Evolutionary conservation across 2,888 invertebrate genomes (phyloP).

Genomic region (Pollenia amentaria): DNA sequence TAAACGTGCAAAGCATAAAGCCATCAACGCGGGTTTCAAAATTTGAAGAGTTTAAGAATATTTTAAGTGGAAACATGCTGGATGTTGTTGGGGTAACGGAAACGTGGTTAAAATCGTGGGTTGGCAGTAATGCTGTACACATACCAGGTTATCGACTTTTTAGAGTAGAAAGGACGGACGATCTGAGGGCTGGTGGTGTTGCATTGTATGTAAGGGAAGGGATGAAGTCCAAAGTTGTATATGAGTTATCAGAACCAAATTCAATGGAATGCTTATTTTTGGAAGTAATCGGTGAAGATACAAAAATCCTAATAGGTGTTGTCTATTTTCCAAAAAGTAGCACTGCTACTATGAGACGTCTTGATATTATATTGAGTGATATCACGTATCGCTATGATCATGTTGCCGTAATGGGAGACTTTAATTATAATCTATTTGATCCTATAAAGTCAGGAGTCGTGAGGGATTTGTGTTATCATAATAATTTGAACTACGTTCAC

Average conservation of each 20-base stretch:
- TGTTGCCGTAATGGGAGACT: constrained; percentile 7
- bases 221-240: no score
- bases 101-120: constrained; percentile 25
- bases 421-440: neutral
- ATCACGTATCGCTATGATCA: neutral
- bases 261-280: no score
- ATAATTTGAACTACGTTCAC: neutral
- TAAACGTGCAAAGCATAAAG: constrained; percentile 25
- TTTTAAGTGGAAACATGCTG: neutral
- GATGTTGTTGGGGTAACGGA: constrained; percentile 3
- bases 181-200: no score
- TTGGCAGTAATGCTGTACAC: neutral
- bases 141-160: neutral
- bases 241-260: no score
- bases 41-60: constrained; percentile 21
- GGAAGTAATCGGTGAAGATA: no score
- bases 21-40: neutral
- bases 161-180: constrained; percentile 3
- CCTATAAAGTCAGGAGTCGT: neutral
- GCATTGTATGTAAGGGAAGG: no score
- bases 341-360: neutral
- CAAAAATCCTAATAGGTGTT: neutral
- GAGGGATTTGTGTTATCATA: neutral
- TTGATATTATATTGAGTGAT: neutral
- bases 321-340: constrained; percentile 12